Evolutionary conservation across 2,888 invertebrate species (phyloP).

Genomic region (Coremacera marginata): DNA sequence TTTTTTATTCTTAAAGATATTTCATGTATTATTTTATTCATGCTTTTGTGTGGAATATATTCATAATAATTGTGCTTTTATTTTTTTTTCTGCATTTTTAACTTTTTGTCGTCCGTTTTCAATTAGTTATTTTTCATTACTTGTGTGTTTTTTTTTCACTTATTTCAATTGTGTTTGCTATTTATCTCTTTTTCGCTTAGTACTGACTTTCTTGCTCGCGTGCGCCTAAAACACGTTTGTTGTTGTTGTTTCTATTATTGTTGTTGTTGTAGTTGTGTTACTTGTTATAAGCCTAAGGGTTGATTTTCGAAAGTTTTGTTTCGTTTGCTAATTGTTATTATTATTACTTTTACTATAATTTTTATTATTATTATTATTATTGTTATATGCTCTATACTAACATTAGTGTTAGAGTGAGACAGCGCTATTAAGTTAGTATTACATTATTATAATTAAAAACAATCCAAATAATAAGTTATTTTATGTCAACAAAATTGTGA

Average conservation of each 20-base stretch:
- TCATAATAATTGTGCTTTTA: too few relatives aligned
- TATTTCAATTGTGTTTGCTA: neutral
- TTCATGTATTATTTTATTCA: too few relatives aligned
- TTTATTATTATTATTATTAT: neutral
- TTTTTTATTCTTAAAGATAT: too few relatives aligned
- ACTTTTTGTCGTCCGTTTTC: neutral
- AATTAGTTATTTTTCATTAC: neutral
- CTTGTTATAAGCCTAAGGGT: too few relatives aligned
- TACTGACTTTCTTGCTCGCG: neutral
- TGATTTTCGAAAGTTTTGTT: too few relatives aligned
- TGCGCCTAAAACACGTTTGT: neutral
- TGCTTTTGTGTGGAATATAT: too few relatives aligned
- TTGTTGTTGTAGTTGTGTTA: neutral
- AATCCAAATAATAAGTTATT: too few relatives aligned
- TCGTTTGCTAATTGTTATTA: neutral
- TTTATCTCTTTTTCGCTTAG: neutral
- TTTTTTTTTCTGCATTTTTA: too few relatives aligned
- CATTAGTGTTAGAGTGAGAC: neutral
- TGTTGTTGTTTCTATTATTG: conserved; percentile 2
- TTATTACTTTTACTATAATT: neutral
- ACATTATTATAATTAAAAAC: too few relatives aligned
- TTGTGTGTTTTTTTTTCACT: neutral
- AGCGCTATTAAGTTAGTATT: neutral
- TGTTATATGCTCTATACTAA: neutral
- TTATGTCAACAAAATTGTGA: neutral